Evolutionary conservation across 2,888 invertebrate genomes (phyloP).

Genomic region (Myopa tessellatipennis): DNA sequence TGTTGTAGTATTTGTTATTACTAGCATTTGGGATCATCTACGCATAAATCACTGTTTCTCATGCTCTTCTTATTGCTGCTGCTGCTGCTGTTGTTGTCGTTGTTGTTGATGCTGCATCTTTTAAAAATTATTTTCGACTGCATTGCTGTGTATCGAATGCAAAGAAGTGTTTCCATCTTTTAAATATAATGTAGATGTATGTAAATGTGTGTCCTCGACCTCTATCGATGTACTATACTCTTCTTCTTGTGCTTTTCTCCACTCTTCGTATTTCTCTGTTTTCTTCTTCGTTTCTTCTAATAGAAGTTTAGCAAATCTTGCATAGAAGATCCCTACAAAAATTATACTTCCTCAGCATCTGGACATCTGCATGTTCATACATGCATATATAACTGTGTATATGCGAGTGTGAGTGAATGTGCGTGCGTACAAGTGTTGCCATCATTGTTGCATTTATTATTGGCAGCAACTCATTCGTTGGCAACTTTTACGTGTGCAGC

Average conservation of each 20-base stretch:
- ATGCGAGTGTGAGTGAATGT: background rate
- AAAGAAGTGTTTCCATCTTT: too few species aligned
- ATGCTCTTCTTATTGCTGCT: background rate
- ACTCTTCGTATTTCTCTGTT: background rate
- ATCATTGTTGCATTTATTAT: too few species aligned
- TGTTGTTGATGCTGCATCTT: background rate
- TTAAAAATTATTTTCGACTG: background rate
- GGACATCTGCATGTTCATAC: too few species aligned
- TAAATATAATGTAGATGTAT: background rate
- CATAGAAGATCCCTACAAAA: too few species aligned
- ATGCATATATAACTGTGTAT: too few species aligned
- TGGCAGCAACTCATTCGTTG: too few species aligned
- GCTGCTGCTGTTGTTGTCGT: background rate
- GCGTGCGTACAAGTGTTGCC: background rate
- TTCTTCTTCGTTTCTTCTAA: too few species aligned
- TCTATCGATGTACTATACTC: background rate
- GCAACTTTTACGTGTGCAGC: too few species aligned
- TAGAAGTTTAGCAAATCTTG: too few species aligned
- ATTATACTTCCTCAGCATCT: too few species aligned
- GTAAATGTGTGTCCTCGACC: background rate
- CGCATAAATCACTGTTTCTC: background rate
- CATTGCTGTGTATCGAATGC: too few species aligned
- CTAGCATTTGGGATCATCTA: background rate
- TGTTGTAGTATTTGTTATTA: constrained; percentile 2
- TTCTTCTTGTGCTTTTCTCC: background rate